Evolutionary conservation across 2,797 vertebrate species (phyloP), one percentile per base, ranked within the genome.

Genomic region (Sebastes oblongus): DNA sequence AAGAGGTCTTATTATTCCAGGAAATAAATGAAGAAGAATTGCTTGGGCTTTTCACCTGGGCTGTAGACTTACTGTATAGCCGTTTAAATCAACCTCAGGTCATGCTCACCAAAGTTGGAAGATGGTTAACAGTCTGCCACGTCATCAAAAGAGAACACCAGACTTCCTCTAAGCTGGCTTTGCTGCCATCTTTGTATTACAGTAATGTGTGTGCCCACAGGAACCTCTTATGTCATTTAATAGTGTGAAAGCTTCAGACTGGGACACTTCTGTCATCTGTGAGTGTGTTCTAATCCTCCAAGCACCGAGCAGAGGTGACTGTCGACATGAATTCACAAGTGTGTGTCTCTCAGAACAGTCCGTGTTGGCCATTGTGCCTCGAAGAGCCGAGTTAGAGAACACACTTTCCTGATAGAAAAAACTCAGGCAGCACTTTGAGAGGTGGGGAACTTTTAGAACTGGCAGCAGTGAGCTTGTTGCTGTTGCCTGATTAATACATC

Each of bases 341-440:
- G 3, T 64, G 20, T 25, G 46, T 58, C 16, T 25, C 56, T 1
- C 1, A 7, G 20, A 52, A 4, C 22, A 34, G 27, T 52, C 2
- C 42, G 16, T 14, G 32, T 13, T 24, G 11, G 24, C n/a, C 25
- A 14, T 18, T 14, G 42, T 22, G 36, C 5, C 18, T 25, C 20
- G 30, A 70, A 42, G 30, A 25, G 65, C 39, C 39, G 39, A 42
- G 9, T 58, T 30, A 13, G 13, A 60, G 32, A 36, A 27, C 22
- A 12, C 12, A 0, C 16, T 54, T 36, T 61, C 36, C 24, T 32
- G 13, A 32, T 54, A 18, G 39, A 61, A 20, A 54, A 39, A 54
- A 39, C 6, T 34, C 9, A 18, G n/a, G 11, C 62, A 54, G 59
- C 73, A 75, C 68, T 78, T 58, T 55, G 34, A 61, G 61, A 84